Evolutionary conservation across 2,888 invertebrate genomes (phyloP).

Genomic region (Cephus runcator): DNA sequence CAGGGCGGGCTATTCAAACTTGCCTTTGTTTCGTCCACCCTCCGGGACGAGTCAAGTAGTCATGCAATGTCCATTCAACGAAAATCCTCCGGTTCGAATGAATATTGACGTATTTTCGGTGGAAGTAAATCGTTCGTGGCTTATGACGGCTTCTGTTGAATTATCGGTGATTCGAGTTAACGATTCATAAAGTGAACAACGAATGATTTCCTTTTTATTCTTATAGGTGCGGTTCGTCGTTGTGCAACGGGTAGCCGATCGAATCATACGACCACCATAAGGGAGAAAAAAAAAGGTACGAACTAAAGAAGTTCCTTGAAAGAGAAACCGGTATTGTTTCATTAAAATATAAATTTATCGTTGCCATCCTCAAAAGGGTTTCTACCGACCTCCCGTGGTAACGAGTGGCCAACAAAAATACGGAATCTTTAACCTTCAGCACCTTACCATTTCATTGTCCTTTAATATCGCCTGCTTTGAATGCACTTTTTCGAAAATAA

Average conservation of each 20-base stretch:
- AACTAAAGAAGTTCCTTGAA: neutral
- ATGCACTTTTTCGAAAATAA: neutral
- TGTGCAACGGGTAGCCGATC: neutral
- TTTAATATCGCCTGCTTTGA: neutral
- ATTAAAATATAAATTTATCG: constrained; percentile 54
- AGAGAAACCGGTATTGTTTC: constrained; percentile 31
- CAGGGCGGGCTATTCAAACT: neutral
- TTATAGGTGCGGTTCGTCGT: neutral
- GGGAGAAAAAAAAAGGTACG: neutral
- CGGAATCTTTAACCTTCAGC: constrained; percentile 49
- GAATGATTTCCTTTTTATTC: neutral
- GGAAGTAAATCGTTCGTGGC: neutral
- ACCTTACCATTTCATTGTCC: constrained; percentile 35
- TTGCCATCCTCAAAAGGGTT: constrained; percentile 32
- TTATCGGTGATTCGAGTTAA: neutral
- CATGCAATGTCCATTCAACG: neutral
- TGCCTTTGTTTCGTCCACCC: neutral
- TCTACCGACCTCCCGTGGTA: constrained; percentile 24
- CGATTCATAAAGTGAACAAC: neutral
- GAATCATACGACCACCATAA: neutral
- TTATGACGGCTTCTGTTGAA: neutral
- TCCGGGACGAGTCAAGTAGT: neutral
- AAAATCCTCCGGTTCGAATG: neutral
- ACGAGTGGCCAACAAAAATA: constrained; percentile 42
- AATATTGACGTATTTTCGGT: neutral